Evolutionary conservation across 2,888 invertebrate genomes (phyloP).

Genomic region (Tetropium fuscum): DNA sequence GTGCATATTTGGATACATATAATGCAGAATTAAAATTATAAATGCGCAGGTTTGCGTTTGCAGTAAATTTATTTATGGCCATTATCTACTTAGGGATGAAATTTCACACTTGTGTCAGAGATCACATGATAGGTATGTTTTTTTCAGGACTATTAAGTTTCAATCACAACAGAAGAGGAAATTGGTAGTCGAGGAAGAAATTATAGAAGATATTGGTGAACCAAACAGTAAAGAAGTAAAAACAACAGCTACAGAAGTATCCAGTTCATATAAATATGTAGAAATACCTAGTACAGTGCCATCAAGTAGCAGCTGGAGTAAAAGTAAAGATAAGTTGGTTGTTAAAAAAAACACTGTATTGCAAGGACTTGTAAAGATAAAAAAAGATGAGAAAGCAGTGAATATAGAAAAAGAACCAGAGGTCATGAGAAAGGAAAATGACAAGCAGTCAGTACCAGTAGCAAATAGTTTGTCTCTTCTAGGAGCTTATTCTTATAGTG

Average conservation of each 20-base stretch:
- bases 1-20: too few species aligned
- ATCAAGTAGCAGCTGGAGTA: conserved; percentile 34
- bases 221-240: conserved; percentile 39
- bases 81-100: too few species aligned
- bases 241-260: conserved; percentile 14
- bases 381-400: conserved; percentile 54
- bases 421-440: too few species aligned
- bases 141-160: conserved; percentile 65
- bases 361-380: conserved; percentile 60
- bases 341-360: conserved; percentile 50
- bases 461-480: conserved; percentile 32
- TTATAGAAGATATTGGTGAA: conserved; percentile 61
- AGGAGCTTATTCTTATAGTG: conserved; percentile 44
- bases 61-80: too few species aligned
- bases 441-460: neutral
- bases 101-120: too few species aligned
- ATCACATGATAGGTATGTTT: too few species aligned
- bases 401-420: neutral
- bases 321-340: conserved; percentile 26
- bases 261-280: neutral
- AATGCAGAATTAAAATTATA: too few species aligned
- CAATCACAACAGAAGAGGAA: conserved; percentile 59
- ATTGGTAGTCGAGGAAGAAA: conserved; percentile 76
- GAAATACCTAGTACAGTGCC: neutral
- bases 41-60: too few species aligned